Percentiles rank a stretch among this genome's conserved stretches.
phyloP scores from a whole-genome alignment of 2,797 vertebrate species.

The Sebastes steindachneri region DNA sequence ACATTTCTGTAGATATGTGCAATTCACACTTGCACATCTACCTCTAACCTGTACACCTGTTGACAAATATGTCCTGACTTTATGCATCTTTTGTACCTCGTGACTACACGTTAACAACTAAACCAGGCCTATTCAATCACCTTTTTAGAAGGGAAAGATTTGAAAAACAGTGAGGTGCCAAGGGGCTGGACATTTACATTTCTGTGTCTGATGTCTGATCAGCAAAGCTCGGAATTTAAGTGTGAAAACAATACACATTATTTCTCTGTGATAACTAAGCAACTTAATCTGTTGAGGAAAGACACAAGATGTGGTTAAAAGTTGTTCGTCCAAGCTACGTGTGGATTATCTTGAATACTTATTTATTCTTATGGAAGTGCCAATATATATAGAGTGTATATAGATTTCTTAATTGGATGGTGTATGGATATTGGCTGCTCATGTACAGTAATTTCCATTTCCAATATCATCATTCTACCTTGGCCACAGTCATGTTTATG shows the following conservation, averaged over 20 bases:
- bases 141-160: too few relatives aligned
- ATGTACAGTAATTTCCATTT: not conserved
- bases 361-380: not conserved
- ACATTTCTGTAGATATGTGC: not conserved
- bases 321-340: not conserved
- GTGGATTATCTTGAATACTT: not conserved
- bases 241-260: too few relatives aligned
- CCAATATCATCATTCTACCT: not conserved
- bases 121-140: not conserved
- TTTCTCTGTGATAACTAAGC: not conserved
- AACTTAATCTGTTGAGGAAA: not conserved
- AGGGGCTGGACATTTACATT: too few relatives aligned
- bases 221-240: too few relatives aligned
- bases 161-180: accelerated
- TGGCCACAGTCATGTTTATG: not conserved
- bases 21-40: not conserved
- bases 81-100: not conserved
- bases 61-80: not conserved
- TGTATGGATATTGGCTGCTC: not conserved
- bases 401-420: not conserved
- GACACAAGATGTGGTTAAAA: not conserved
- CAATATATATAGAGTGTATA: not conserved
- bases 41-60: not conserved
- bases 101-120: not conserved
- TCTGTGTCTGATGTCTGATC: too few relatives aligned